Evolutionary conservation across 2,888 invertebrate species (phyloP).

Genomic region (Cyclophora punctaria): DNA sequence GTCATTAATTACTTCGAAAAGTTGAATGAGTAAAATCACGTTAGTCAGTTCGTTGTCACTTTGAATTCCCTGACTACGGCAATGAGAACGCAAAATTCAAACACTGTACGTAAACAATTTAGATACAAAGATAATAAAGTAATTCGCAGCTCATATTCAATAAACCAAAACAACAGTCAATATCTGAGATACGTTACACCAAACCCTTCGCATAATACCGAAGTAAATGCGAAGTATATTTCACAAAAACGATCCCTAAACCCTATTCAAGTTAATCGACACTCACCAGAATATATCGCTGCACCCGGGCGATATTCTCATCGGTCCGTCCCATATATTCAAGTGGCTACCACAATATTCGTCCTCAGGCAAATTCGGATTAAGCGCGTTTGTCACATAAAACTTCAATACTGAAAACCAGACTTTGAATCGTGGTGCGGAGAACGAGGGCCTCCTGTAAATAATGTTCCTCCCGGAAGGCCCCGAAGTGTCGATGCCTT

Average conservation of each 20-base stretch:
- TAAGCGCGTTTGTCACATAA: slow-evolving; percentile 80
- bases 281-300: slow-evolving; percentile 88
- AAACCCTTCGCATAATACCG: no score
- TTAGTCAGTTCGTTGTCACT: no score
- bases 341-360: slow-evolving; percentile 88
- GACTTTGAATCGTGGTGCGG: slow-evolving; percentile 83
- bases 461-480: slow-evolving; percentile 73
- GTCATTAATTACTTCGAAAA: no score
- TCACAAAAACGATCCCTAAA: not conserved
- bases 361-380: slow-evolving; percentile 79
- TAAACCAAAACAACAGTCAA: no score
- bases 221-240: no score
- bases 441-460: slow-evolving; percentile 73
- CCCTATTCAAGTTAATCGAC: slow-evolving; percentile 17
- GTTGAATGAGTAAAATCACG: no score
- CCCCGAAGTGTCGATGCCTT: slow-evolving; percentile 77
- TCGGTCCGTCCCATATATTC: slow-evolving; percentile 90
- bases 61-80: no score
- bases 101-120: no score
- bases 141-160: no score
- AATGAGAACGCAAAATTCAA: no score
- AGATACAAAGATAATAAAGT: no score
- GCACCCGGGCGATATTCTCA: slow-evolving; percentile 83
- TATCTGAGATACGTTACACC: no score
- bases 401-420: slow-evolving; percentile 92